Conservation (phyloP, 2,888 invertebrate genomes). For the Altica lythri region DNA sequence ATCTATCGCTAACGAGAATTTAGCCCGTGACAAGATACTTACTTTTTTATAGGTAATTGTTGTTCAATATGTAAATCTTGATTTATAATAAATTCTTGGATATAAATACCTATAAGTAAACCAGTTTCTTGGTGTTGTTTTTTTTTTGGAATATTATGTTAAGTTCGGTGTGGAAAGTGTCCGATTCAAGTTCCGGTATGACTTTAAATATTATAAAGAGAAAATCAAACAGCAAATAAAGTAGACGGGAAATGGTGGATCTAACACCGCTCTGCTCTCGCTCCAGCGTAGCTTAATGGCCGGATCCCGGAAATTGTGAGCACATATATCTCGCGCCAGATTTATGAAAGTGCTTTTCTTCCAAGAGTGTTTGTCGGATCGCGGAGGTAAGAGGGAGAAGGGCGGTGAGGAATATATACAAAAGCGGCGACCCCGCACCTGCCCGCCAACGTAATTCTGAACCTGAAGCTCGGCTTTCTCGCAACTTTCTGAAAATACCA, state of each 20-base stretch:
- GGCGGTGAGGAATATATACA: slow-evolving; percentile 55
- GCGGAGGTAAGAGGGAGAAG: slow-evolving; percentile 52
- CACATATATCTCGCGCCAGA: slow-evolving; percentile 88
- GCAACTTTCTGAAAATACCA: slow-evolving; percentile 3
- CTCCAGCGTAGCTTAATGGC: slow-evolving; percentile 69
- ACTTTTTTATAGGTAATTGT: too few species aligned
- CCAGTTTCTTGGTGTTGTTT: too few species aligned
- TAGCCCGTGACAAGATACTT: too few species aligned
- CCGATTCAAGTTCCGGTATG: slow-evolving; percentile 5
- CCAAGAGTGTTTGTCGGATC: slow-evolving; percentile 52
- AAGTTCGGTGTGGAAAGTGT: slow-evolving; percentile 9
- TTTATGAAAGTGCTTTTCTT: slow-evolving; percentile 81
- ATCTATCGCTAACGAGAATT: too few species aligned
- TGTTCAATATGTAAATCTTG: too few species aligned
- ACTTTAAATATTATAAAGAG: slow-evolving; percentile 43
- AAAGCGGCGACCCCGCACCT: slow-evolving; percentile 49
- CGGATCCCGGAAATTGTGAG: slow-evolving; percentile 90
- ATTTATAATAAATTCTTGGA: too few species aligned
- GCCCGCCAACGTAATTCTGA: slow-evolving; percentile 35
- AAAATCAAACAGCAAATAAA: slow-evolving; percentile 57
- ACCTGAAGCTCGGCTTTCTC: slow-evolving; percentile 11
- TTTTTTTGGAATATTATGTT: slow-evolving; percentile 1
- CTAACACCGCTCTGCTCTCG: slow-evolving; percentile 51
- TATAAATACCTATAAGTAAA: too few species aligned
- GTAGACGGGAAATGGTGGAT: slow-evolving; percentile 55